Conservation (phyloP, 2,888 invertebrate genomes). For the Drosophila quasianomalipes region DNA sequence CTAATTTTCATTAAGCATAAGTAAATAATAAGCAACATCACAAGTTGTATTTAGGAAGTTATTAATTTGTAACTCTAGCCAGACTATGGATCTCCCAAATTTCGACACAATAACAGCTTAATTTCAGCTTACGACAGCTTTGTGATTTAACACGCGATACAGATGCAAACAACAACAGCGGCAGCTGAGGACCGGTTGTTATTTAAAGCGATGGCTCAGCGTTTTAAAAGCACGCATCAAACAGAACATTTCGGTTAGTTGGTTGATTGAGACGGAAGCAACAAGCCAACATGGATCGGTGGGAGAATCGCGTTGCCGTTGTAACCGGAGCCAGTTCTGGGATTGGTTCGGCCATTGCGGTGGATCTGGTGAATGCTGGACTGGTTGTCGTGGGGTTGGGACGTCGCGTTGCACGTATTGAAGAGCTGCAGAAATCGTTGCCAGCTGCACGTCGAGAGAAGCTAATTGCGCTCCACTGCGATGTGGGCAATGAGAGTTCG, state of each 20-base stretch:
- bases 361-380: conserved; percentile 86
- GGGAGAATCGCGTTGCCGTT: conserved; percentile 88
- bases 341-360: conserved; percentile 87
- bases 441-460: conserved; percentile 66
- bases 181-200: not conserved
- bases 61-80: conserved; percentile 7
- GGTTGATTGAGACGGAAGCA: not conserved
- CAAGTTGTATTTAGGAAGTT: not conserved
- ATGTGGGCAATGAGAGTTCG: conserved; percentile 86
- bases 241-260: not conserved
- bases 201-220: conserved; percentile 15
- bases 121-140: conserved; percentile 26
- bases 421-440: conserved; percentile 71
- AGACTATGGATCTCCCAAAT: not conserved
- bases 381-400: conserved; percentile 87
- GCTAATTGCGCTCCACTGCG: conserved; percentile 84
- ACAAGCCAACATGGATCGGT: conserved; percentile 86
- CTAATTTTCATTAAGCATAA: not conserved
- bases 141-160: not conserved
- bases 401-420: conserved; percentile 86
- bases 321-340: conserved; percentile 89
- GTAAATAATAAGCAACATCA: not conserved
- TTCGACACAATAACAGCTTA: conserved; percentile 26
- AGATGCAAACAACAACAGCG: not conserved
- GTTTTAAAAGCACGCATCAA: not conserved